Base-by-base conservation (phyloP, 2,888 invertebrate species). In the Lasioglossum morio region DNA sequence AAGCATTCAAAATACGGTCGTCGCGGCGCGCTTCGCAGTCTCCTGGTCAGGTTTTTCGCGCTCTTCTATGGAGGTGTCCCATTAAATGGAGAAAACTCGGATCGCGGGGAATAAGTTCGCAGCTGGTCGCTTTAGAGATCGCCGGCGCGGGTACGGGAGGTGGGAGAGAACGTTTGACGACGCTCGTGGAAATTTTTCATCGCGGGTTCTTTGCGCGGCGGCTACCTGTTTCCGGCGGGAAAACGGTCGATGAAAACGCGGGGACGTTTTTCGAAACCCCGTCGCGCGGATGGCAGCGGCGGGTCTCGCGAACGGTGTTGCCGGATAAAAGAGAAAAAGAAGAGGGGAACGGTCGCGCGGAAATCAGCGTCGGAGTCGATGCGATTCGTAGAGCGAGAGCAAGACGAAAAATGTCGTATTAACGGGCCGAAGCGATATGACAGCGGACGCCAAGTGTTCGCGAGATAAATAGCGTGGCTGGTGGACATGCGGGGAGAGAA, bases 171-270 rank as follows among this genome's bases (percentile, higher is more conserved):
- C 60, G 60, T 60, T 60, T 60, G 60, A 60, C 60, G 60, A 60
- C 27, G 60, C 60, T 27, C 27, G 27, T 60, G 60, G 60, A 60
- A 60, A 60, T 60, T 60, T 60, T 60, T 60, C 60, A 60, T 60
- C 27, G 60, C 60, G 12, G 27, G 27, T 60, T 60, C 60, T 60
- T 60, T 60, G 60, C 57, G n/a, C 19, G 48, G 7, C n/a, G 57
- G 57, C 27, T 27, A 27, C 27, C 60, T 60, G 27, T 60, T 60
- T 60, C 60, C 60, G 60, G 60, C n/a, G 60, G 60, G 48, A 23
- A 60, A 60, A 4, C 60, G 60, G 60, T 60, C 57, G 57, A 57
- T 57, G 57, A 57, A 57, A 57, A 57, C 57, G n/a, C 57, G 27
- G 12, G 27, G 57, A 2, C n/a, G 57, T 57, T 57, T 57, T 57